Conservation (phyloP, 2,113 vertebrate genomes). For the Hippolais icterina region DNA sequence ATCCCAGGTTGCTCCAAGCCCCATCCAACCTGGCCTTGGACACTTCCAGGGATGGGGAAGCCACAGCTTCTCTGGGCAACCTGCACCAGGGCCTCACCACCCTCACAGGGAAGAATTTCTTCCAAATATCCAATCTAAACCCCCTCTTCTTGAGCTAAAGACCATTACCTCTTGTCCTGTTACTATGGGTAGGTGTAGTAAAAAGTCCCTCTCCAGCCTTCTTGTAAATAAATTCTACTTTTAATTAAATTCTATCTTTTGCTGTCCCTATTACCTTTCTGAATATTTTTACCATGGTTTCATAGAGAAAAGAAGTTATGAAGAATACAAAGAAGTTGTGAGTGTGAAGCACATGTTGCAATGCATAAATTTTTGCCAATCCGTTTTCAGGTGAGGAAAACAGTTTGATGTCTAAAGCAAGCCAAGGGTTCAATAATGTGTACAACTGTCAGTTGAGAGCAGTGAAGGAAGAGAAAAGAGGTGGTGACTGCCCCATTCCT, state of each 20-base stretch:
- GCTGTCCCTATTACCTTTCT: not conserved
- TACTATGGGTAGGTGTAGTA: not conserved
- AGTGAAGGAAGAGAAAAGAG: not conserved
- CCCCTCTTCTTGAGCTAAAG: not conserved
- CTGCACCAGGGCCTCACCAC: not conserved
- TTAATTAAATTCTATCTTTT: not conserved
- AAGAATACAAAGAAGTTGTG: not conserved
- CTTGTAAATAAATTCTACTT: not conserved
- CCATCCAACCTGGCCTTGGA: fast-evolving
- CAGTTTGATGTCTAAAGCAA: not conserved
- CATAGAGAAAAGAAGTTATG: not conserved
- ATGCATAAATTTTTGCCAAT: not conserved
- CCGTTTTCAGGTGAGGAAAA: not conserved
- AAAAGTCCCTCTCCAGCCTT: not conserved
- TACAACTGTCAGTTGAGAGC: not conserved
- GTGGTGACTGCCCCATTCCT: not conserved
- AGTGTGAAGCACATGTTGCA: not conserved
- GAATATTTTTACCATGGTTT: not conserved
- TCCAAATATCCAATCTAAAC: not conserved
- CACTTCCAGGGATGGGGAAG: not conserved
- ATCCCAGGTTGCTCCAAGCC: not conserved
- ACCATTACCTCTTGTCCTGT: not conserved
- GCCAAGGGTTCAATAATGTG: not conserved
- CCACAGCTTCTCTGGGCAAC: not conserved
- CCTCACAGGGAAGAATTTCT: not conserved